phyloP scores from a whole-genome alignment of 2,888 invertebrate species.

The Hedya salicella region DNA sequence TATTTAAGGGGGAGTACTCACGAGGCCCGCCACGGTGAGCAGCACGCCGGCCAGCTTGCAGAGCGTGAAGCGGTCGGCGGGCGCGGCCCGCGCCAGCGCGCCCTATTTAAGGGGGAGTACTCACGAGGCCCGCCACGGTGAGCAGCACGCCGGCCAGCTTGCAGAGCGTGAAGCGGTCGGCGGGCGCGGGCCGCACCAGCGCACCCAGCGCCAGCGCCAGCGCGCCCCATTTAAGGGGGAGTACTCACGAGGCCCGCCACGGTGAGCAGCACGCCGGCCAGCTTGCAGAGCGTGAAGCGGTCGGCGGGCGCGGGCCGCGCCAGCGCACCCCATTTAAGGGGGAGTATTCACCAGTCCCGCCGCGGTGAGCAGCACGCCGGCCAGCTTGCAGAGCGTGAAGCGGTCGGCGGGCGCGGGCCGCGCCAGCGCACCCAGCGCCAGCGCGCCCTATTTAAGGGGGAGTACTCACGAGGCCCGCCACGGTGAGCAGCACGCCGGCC shows the following conservation, averaged over 20 bases:
- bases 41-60: too few relatives aligned
- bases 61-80: too few relatives aligned
- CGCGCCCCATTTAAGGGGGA: too few relatives aligned
- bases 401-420: conserved; percentile 92
- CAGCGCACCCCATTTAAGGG: too few relatives aligned
- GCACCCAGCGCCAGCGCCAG: conserved; percentile 88
- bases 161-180: conserved; percentile 94
- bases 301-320: too few relatives aligned
- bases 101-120: conserved; percentile 70
- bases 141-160: conserved; percentile 92
- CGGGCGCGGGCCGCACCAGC: conserved; percentile 88
- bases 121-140: conserved; percentile 91
- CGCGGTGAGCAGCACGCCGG: conserved; percentile 89
- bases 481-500: conserved; percentile 91
- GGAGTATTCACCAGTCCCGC: conserved; percentile 54
- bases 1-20: too few relatives aligned
- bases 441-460: too few relatives aligned
- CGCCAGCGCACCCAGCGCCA: conserved; percentile 80
- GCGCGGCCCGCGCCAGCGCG: too few relatives aligned
- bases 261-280: too few relatives aligned
- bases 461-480: conserved; percentile 92
- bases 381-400: conserved; percentile 93
- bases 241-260: conserved; percentile 69
- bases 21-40: too few relatives aligned
- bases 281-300: too few relatives aligned